A percentile compares a stretch with the other conserved stretches of the same genome.
Conservation (phyloP, 2,113 vertebrate genomes). For the Procavia capensis region DNA sequence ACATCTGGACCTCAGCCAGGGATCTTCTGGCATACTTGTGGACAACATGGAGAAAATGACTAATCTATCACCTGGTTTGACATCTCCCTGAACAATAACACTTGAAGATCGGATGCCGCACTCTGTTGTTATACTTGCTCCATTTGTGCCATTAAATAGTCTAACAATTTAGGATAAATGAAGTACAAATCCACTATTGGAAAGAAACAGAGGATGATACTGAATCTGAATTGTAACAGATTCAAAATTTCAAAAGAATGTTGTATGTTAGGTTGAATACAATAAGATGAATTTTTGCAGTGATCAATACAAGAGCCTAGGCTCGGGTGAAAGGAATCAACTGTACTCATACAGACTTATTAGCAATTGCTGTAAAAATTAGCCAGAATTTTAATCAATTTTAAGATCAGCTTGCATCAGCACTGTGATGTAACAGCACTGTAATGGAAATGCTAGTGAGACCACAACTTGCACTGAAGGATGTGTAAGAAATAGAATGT, state of each 20-base stretch:
- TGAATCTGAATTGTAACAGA: not conserved
- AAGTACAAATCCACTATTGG: not conserved
- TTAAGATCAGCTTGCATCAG: not conserved
- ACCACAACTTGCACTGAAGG: not conserved
- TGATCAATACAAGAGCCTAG: not conserved
- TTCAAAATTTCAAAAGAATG: not conserved
- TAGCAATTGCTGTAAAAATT: not conserved
- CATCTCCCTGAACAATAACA: not conserved
- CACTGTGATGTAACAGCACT: not conserved
- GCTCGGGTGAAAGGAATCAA: not conserved
- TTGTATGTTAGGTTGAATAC: not conserved
- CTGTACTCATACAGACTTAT: not conserved
- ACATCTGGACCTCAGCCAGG: not conserved
- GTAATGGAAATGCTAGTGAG: not conserved
- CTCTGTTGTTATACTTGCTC: not conserved
- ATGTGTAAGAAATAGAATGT: not conserved
- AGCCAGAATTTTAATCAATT: not conserved
- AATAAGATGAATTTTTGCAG: not conserved
- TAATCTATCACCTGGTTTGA: not conserved
- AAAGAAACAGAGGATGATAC: not conserved
- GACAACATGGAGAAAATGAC: not conserved
- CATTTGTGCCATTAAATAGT: not conserved
- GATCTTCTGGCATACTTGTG: not conserved
- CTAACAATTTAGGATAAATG: not conserved
- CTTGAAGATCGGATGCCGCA: not conserved